Evolutionary conservation across 2,113 vertebrate genomes (phyloP).

Genomic region (Mungos mungo): DNA sequence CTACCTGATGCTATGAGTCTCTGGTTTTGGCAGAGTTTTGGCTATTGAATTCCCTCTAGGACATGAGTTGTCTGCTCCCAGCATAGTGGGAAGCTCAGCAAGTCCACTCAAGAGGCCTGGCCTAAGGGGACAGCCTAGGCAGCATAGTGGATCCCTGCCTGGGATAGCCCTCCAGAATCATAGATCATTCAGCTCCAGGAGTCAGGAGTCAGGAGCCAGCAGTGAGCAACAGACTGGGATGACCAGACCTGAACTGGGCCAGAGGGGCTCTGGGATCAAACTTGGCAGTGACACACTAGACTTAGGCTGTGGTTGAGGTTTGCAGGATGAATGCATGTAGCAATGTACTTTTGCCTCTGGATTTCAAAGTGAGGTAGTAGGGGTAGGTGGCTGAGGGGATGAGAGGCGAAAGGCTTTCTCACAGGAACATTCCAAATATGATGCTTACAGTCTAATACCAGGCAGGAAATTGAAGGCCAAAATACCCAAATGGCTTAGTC

Average conservation of each 20-base stretch:
- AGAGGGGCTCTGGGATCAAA: neutral
- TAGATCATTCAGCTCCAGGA: neutral
- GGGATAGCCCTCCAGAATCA: too few relatives aligned
- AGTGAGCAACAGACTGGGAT: neutral
- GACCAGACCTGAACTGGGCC: neutral
- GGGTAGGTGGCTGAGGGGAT: neutral
- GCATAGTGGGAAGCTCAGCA: neutral
- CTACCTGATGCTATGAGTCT: neutral
- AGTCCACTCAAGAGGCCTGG: neutral
- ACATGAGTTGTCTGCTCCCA: neutral
- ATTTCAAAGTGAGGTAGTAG: neutral
- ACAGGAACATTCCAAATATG: neutral
- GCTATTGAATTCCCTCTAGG: neutral
- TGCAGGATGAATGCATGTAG: neutral
- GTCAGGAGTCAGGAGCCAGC: neutral
- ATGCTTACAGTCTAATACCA: neutral
- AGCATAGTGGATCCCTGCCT: too few relatives aligned
- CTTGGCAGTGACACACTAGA: neutral
- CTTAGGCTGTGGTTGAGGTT: neutral
- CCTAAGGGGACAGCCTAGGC: neutral
- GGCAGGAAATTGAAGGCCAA: neutral
- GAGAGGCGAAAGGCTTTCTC: neutral
- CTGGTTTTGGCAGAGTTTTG: neutral
- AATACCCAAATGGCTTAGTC: neutral
- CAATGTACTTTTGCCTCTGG: neutral